Percentiles rank a stretch among this genome's conserved stretches.
These are phyloP conservation scores for Cheirogaleus medius DNA, from an alignment of 2,113 vertebrate genomes.

Conservation along the genomic window DNA sequence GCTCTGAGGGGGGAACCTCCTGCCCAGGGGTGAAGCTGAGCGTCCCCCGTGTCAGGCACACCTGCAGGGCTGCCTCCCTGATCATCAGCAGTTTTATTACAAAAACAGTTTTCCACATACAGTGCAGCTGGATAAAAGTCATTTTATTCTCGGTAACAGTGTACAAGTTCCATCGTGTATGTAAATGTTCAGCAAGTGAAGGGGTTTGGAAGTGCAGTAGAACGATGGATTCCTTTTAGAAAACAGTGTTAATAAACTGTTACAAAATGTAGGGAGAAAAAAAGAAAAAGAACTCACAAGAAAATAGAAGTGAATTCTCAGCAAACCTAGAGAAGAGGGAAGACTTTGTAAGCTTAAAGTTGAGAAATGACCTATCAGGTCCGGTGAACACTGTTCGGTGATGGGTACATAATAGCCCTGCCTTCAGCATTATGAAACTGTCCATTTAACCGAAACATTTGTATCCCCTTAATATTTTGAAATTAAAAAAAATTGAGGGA, in stretches of 20 bases:
- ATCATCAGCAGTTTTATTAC: rapidly evolving
- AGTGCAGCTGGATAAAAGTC: background rate
- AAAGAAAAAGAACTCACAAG: background rate
- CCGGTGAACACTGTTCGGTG: too few relatives aligned
- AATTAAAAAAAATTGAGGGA: background rate
- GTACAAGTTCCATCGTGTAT: too few relatives aligned
- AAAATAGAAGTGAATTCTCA: background rate
- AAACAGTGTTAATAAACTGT: background rate
- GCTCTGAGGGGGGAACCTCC: rapidly evolving
- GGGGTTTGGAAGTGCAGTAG: background rate
- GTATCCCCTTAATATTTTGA: too few relatives aligned
- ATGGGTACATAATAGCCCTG: too few relatives aligned
- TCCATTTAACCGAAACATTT: too few relatives aligned
- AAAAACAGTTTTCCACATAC: background rate
- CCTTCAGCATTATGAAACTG: too few relatives aligned
- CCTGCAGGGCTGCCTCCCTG: background rate
- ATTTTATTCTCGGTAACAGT: background rate
- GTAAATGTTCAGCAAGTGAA: rapidly evolving
- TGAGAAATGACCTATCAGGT: background rate
- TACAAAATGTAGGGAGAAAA: background rate
- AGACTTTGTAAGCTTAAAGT: background rate
- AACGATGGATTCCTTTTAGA: background rate
- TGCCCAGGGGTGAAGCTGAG: background rate
- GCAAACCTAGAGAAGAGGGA: background rate
- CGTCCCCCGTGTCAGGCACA: too few relatives aligned